A percentile compares a stretch with the other conserved stretches of the same genome.
Conservation (phyloP, 2,797 vertebrate genomes). For the Platyrinchus mystaceus region DNA sequence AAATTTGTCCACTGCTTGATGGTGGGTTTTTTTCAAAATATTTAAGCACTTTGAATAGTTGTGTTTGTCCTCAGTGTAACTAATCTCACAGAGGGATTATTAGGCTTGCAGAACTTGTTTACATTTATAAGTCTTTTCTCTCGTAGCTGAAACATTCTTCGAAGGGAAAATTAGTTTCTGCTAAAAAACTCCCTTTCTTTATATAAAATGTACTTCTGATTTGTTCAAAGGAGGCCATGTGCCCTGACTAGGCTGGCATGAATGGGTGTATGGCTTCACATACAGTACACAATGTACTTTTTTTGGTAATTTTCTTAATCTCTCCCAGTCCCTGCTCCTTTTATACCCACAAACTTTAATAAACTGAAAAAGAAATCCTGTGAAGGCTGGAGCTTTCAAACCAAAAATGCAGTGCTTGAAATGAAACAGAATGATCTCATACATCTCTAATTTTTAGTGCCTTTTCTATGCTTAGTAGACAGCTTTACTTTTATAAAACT, state of each 20-base stretch:
- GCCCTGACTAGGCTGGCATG: not conserved
- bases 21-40: not conserved
- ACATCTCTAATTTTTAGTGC: constrained; percentile 23
- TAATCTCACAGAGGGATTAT: not conserved
- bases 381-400: constrained; percentile 28
- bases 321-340: not conserved
- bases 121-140: not conserved
- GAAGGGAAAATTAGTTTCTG: not conserved
- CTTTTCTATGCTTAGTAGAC: constrained; percentile 20
- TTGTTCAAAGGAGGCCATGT: not conserved
- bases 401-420: constrained; percentile 26
- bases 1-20: not conserved
- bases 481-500: constrained; percentile 39
- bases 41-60: not conserved
- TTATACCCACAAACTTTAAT: constrained; percentile 6
- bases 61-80: not conserved
- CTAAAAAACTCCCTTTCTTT: not conserved
- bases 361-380: constrained; percentile 3
- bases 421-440: constrained; percentile 40
- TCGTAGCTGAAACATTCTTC: not conserved
- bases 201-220: not conserved
- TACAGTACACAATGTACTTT: not conserved
- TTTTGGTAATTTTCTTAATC: constrained; percentile 5
- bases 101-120: constrained; percentile 7
- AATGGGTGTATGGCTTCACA: not conserved